Base-by-base conservation (phyloP, 2,797 vertebrate genomes). In the Apodemus agrarius region DNA sequence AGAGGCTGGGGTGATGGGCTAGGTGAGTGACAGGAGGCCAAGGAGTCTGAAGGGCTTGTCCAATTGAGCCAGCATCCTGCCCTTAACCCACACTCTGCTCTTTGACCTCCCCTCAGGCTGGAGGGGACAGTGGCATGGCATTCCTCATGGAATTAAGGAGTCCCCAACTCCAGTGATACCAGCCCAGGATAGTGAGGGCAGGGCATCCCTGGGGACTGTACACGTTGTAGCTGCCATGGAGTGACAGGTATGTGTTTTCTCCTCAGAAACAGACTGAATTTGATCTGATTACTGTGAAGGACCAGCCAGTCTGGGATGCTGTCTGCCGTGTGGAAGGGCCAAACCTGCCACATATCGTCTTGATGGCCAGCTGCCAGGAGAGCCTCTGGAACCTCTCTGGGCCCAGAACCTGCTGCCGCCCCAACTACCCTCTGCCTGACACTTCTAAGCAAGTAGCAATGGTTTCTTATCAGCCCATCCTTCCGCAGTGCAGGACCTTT, bases 201-300 rank as follows among this genome's bases (percentile, higher is more conserved):
- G 2, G 78, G 65, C 46, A 40, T 6, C 63, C 24, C 24, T 31
- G 65, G 84, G 89, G 92, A 26, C 40, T 69, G 1, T 14, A 22
- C 21, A 3, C 2, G 19, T 12, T 82, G 74, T 79, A 37, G 46
- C 83, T 89, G 57, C 86, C 2, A 0, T 34, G 69, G 87, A 89
- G 67, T 98, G 91, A 97, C 94, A 31, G 79, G 57, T 80, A 0
- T 97, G 86, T 97, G 96, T 97, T 98, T 94, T 97, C 82, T 97
- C 98, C 98, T 94, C 98, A 99, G 98, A 99, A 98, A 97, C 98
- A 85, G 98, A 99, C 91, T 98, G 98, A 99, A 97, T 83, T 37
- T 63, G 95, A 97, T 72, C 74, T 67, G 93, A 74, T 94, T 94
- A 93, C 96, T 95, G 83, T 0, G 31, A 98, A 98, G 98, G 98